A percentile compares a stretch with the other conserved stretches of the same genome.
phyloP scores from a whole-genome alignment of 2,888 invertebrate genomes.

The Eutolmus rufibarbis region DNA sequence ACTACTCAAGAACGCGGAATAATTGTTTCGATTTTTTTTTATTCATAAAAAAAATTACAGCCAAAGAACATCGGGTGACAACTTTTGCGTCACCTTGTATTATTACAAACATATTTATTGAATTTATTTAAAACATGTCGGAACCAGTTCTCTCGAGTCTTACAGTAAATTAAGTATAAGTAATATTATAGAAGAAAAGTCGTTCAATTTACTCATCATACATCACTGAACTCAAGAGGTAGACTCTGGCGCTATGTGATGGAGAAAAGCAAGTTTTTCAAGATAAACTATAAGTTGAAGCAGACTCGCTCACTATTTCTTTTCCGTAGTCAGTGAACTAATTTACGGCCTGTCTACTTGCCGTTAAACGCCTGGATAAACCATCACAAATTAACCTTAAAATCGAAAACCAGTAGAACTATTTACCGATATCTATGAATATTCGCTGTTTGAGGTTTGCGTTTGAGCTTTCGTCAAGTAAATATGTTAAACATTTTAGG shows the following conservation, averaged over 20 bases:
- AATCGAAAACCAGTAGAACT: not conserved
- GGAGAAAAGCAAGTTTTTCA: not conserved
- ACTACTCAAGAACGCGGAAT: no score
- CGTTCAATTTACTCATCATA: not conserved
- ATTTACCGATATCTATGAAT: not conserved
- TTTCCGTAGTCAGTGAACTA: not conserved
- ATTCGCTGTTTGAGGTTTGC: not conserved
- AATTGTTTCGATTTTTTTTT: no score
- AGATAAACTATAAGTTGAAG: not conserved
- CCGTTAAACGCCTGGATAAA: not conserved
- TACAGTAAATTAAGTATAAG: not conserved
- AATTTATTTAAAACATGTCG: no score
- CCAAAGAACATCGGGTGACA: no score
- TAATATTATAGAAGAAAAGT: not conserved
- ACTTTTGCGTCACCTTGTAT: no score
- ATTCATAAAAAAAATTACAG: no score
- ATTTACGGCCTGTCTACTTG: not conserved
- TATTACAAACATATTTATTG: no score
- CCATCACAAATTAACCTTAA: not conserved
- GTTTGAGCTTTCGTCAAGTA: not conserved
- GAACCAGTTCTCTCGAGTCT: not conserved
- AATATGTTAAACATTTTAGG: no score
- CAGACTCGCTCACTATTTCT: not conserved
- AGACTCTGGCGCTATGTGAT: not conserved
- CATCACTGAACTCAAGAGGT: not conserved